A percentile compares a stretch with the other conserved stretches of the same genome.
Evolutionary conservation across 2,797 vertebrate species (phyloP).

Genomic region (Cuculus canorus): DNA sequence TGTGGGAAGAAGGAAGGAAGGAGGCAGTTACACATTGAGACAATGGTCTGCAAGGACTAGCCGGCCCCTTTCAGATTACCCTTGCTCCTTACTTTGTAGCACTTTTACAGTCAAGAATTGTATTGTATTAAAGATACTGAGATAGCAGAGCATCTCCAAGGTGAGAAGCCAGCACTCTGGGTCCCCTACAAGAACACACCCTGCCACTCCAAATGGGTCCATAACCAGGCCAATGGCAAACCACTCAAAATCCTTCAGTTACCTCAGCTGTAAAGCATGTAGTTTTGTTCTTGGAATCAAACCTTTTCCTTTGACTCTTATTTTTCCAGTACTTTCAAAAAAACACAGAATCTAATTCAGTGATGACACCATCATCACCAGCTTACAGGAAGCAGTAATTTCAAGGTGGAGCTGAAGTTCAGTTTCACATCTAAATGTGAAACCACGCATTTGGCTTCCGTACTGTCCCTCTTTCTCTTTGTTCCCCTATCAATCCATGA

Average conservation of each 20-base stretch:
- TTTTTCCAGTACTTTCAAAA: background rate
- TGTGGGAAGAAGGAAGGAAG: background rate
- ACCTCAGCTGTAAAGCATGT: fast-evolving
- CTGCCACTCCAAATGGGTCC: background rate
- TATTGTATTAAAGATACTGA: background rate
- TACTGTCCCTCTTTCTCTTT: background rate
- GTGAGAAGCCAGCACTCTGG: background rate
- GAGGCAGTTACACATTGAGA: background rate
- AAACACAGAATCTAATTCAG: background rate
- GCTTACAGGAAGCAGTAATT: background rate
- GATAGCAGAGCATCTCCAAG: background rate
- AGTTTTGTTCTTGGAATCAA: background rate
- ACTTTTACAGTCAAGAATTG: background rate
- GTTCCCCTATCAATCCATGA: background rate
- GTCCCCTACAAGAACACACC: background rate
- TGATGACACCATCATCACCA: no score
- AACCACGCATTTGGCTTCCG: background rate
- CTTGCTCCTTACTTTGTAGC: background rate
- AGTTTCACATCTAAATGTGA: background rate
- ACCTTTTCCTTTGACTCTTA: background rate
- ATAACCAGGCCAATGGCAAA: background rate
- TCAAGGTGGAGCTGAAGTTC: background rate
- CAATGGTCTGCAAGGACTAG: background rate
- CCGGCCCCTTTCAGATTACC: background rate
- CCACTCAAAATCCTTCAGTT: background rate